Conservation (phyloP, 2,797 vertebrate genomes). For the Chromis chromis region DNA sequence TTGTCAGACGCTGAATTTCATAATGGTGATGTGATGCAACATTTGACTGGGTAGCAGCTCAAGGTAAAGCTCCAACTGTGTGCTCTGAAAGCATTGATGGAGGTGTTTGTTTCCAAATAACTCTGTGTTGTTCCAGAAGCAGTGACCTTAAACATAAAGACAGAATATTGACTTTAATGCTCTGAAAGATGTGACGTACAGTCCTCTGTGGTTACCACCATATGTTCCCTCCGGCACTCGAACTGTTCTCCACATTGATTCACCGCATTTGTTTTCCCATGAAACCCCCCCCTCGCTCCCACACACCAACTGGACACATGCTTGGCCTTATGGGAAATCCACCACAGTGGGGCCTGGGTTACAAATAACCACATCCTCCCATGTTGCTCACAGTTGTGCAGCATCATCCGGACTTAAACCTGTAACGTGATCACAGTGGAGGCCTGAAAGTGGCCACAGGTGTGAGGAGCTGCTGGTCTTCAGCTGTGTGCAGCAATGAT, state of each 20-base stretch:
- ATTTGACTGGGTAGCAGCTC: neutral
- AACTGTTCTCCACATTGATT: slow-evolving; percentile 46
- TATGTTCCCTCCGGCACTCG: slow-evolving; percentile 22
- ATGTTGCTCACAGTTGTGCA: slow-evolving; percentile 46
- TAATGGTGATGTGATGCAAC: slow-evolving; percentile 8
- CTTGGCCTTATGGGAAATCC: slow-evolving; percentile 66
- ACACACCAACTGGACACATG: slow-evolving; percentile 52
- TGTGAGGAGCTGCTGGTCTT: slow-evolving; percentile 20
- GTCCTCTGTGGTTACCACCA: slow-evolving; percentile 26
- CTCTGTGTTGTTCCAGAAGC: neutral
- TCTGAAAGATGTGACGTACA: neutral
- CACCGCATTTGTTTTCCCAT: slow-evolving; percentile 69
- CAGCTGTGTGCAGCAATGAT: slow-evolving; percentile 11
- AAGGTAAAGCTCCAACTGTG: neutral
- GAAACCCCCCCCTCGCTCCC: slow-evolving; percentile 13
- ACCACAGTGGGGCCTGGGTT: slow-evolving; percentile 13
- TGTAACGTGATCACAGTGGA: slow-evolving; percentile 40
- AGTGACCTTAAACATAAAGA: slow-evolving; percentile 5
- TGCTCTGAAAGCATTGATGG: neutral
- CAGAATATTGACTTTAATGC: slow-evolving; percentile 22
- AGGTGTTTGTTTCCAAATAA: neutral
- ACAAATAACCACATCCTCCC: slow-evolving; percentile 63
- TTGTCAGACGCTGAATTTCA: neutral
- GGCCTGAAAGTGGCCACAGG: slow-evolving; percentile 35
- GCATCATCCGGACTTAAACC: neutral